Conservation (phyloP, 2,113 vertebrate species). For the Poicephalus meyeri region DNA sequence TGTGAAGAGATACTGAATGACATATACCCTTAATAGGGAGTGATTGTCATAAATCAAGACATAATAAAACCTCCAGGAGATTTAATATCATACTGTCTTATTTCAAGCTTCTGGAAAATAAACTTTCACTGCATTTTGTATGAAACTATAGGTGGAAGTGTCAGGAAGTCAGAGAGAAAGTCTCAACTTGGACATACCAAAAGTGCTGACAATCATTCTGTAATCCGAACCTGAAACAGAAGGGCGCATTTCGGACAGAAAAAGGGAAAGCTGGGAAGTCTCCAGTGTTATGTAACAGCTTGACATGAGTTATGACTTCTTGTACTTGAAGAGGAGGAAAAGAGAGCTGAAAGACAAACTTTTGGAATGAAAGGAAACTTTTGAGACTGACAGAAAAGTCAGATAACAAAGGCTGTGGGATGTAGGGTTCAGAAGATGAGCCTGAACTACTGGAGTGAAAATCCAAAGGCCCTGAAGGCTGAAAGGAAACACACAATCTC, state of each 20-base stretch:
- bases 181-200: not conserved
- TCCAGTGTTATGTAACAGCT: not conserved
- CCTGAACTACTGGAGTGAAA: not conserved
- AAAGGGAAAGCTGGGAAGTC: not conserved
- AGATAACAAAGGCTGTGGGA: not conserved
- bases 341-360: not conserved
- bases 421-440: not conserved
- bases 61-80: not conserved
- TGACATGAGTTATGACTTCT: not conserved
- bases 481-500: not conserved
- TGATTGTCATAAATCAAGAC: not conserved
- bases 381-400: not conserved
- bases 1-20: not conserved
- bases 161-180: not conserved
- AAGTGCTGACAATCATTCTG: not conserved
- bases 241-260: not conserved
- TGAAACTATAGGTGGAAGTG: not conserved
- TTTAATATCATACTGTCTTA: not conserved
- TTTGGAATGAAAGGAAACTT: not conserved
- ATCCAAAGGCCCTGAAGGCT: not conserved
- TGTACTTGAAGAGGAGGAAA: not conserved
- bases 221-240: not conserved
- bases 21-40: not conserved
- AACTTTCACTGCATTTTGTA: not conserved
- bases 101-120: not conserved